Evolutionary conservation across 2,113 vertebrate genomes (phyloP).

Genomic region (Tachuris rubrigastra): DNA sequence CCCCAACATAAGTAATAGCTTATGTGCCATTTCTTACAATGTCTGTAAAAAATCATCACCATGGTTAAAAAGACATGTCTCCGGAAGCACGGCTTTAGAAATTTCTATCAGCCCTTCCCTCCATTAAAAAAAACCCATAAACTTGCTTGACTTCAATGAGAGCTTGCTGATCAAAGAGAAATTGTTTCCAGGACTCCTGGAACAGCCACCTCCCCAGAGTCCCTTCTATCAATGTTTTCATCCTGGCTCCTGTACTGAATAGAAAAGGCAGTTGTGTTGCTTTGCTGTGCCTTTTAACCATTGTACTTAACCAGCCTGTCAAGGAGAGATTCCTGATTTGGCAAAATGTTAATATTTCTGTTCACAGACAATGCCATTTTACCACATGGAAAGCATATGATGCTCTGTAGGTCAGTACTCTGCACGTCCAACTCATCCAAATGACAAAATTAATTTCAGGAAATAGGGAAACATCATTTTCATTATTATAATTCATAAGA

Average conservation of each 20-base stretch:
- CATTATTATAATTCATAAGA: not conserved
- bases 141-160: not conserved
- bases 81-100: not conserved
- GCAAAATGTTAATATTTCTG: not conserved
- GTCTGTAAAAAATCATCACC: constrained; percentile 16
- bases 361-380: not conserved
- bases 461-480: not conserved
- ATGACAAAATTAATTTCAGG: not conserved
- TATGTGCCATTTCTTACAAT: not conserved
- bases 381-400: not conserved
- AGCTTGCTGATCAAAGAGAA: constrained; percentile 20
- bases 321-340: not conserved
- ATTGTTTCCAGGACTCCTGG: not conserved
- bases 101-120: constrained; percentile 2
- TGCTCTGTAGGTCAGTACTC: not conserved
- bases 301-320: not conserved
- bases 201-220: not conserved
- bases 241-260: not conserved
- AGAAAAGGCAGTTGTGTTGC: not conserved
- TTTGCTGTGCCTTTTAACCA: not conserved
- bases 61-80: not conserved
- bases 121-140: not conserved
- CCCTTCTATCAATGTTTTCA: not conserved
- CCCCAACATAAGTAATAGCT: not conserved
- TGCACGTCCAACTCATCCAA: not conserved